Conservation (phyloP, 1,140 invertebrate genomes). For the Littorina saxatilis region DNA sequence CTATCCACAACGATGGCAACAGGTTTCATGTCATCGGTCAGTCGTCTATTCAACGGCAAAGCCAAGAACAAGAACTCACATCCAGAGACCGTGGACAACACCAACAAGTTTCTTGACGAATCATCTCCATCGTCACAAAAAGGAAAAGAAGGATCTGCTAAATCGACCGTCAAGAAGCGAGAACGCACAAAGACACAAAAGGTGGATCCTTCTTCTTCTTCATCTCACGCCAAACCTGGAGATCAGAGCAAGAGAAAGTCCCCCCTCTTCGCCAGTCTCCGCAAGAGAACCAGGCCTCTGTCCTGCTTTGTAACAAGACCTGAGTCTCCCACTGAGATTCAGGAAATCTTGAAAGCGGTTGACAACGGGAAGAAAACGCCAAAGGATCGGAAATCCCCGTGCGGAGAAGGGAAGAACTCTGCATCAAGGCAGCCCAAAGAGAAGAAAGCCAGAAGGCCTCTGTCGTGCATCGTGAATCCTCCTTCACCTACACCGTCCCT, state of each 20-base stretch:
- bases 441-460: constrained; percentile 2
- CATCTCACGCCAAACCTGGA: neutral
- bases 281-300: neutral
- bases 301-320: constrained; percentile 6
- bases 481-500: neutral
- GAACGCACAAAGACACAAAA: neutral
- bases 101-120: neutral
- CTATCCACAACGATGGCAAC: neutral
- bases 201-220: neutral
- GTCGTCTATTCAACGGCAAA: constrained; percentile 12
- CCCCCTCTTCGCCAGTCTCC: neutral
- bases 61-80: neutral
- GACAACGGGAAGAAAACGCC: neutral
- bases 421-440: neutral
- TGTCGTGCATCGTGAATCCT: constrained; percentile 12
- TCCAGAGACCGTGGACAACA: too few relatives aligned
- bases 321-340: neutral
- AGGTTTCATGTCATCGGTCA: constrained; percentile 14
- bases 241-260: constrained; percentile 13
- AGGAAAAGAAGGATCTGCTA: neutral
- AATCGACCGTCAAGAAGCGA: neutral
- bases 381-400: neutral
- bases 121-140: neutral
- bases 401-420: neutral
- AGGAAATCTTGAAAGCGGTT: neutral